These are phyloP conservation scores for Coelopa frigida DNA, from an alignment of 1,140 invertebrate species.

Conservation along the genomic window DNA sequence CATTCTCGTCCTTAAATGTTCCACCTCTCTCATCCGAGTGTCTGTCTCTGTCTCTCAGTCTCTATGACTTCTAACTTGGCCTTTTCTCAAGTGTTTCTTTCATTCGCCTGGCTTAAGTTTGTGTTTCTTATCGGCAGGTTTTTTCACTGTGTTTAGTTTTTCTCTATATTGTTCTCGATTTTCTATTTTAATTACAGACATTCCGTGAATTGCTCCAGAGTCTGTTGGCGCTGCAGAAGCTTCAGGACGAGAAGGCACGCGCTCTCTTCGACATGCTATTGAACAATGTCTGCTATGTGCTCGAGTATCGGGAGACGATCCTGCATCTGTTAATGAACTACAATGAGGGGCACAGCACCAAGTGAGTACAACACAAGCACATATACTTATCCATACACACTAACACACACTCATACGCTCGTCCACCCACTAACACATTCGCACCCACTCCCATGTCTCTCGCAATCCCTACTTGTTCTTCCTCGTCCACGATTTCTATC, in stretches of 20 bases:
- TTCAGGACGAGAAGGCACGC: slow-evolving; percentile 56
- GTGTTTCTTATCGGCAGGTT: not conserved
- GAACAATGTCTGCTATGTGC: slow-evolving; percentile 87
- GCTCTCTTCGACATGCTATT: slow-evolving; percentile 79
- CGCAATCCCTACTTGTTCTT: too few species aligned
- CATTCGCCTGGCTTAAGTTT: not conserved
- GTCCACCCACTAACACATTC: too few species aligned
- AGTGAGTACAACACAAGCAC: slow-evolving; percentile 48
- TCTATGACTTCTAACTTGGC: not conserved
- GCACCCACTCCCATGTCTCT: too few species aligned
- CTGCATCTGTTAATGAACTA: slow-evolving; percentile 70
- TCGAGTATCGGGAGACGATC: slow-evolving; percentile 90
- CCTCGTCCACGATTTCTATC: too few species aligned
- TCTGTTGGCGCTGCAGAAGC: slow-evolving; percentile 72
- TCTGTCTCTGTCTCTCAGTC: not conserved
- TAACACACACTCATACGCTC: too few species aligned
- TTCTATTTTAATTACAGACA: slow-evolving; percentile 49
- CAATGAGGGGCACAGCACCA: slow-evolving; percentile 80
- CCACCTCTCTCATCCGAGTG: not conserved
- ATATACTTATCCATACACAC: not conserved
- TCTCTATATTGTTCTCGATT: not conserved
- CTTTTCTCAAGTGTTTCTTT: not conserved
- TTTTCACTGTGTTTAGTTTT: not conserved
- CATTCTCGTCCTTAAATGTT: not conserved
- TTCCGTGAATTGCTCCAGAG: slow-evolving; percentile 68